Evolutionary conservation across 2,797 vertebrate genomes (phyloP).

Genomic region (Jordanella pulchra): DNA sequence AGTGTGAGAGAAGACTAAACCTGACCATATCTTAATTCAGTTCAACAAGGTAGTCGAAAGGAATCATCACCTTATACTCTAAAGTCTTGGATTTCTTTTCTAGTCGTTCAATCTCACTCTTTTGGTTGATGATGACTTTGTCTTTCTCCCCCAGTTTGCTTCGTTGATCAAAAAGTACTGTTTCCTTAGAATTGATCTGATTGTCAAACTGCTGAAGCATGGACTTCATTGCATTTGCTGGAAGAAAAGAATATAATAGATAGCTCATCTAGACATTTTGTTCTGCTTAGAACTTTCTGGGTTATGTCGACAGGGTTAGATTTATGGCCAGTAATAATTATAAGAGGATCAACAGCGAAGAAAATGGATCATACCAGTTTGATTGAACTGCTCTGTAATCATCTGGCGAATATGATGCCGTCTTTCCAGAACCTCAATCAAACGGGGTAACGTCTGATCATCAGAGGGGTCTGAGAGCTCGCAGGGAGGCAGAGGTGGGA

Average conservation of each 20-base stretch:
- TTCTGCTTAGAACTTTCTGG: not conserved
- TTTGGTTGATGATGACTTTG: slow-evolving; percentile 84
- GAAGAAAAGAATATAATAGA: not conserved
- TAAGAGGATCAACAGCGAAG: not conserved
- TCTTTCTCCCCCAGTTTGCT: slow-evolving; percentile 88
- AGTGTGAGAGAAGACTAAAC: not conserved
- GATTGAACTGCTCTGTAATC: slow-evolving; percentile 84
- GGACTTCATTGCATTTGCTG: slow-evolving; percentile 79
- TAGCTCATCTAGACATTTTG: not conserved
- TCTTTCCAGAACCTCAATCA: slow-evolving; percentile 88
- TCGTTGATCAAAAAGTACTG: slow-evolving; percentile 79
- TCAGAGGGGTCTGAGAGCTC: slow-evolving; percentile 88
- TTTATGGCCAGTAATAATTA: not conserved
- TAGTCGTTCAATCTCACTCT: slow-evolving; percentile 84
- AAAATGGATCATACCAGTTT: slow-evolving; percentile 72
- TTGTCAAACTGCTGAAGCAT: slow-evolving; percentile 87
- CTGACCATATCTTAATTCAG: not conserved
- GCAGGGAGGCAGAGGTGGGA: slow-evolving; percentile 86
- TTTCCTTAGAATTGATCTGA: slow-evolving; percentile 83
- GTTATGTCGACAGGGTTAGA: not conserved
- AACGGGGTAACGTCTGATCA: slow-evolving; percentile 86
- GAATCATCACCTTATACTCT: slow-evolving; percentile 91
- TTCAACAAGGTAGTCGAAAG: not conserved
- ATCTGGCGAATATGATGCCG: slow-evolving; percentile 83
- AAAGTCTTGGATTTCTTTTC: slow-evolving; percentile 94